Base-by-base conservation (phyloP, 2,888 invertebrate species). In the Frankliniella intonsa region DNA sequence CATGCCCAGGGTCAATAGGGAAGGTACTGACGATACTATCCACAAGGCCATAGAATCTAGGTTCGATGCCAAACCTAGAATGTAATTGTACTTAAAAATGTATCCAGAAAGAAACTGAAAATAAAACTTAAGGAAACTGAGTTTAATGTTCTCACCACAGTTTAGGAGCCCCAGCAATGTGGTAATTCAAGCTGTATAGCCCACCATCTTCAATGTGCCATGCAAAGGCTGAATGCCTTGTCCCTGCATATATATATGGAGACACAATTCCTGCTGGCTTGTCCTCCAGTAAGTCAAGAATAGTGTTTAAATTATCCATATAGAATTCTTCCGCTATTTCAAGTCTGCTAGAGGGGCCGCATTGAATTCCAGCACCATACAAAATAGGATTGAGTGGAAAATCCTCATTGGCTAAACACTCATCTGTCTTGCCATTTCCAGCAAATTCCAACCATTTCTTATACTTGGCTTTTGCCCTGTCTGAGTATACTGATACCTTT, bases 181-280 rank as follows among this genome's bases (percentile, higher is more conserved):
- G 19, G 22, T 65, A 65, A 22, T 65, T 65, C 3, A 65, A n/a
- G 9, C 65, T 65, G 65, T n/a, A 65, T 1, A 3, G 5, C n/a
- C 65, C 65, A 65, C 65, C 65, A 65, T 65, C 65, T n/a, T 65
- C 65, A 19, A 65, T 65, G 9, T 65, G 65, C 65, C 65, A 65
- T 11, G 65, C n/a, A 9, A 65, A 65, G n/a, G 5, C 17, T 19
- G 65, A n/a, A 22, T 65, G 65, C n/a, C 9, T 14, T 2, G 65
- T 19, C 9, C 65, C 65, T 5, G 11, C 1, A 65, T 65, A 65
- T 65, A 65, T 11, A 22, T n/a, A 65, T 2, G 65, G 65, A n/a
- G 19, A 22, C n/a, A n/a, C 65, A 65, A 65, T 65, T 14, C 65
- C 65, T 10, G 19, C 65, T n/a, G 19, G n/a, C n/a, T 65, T 22